These are phyloP conservation scores for Ptilonorhynchus violaceus DNA, from an alignment of 2,113 vertebrate genomes.

Conservation along the genomic window DNA sequence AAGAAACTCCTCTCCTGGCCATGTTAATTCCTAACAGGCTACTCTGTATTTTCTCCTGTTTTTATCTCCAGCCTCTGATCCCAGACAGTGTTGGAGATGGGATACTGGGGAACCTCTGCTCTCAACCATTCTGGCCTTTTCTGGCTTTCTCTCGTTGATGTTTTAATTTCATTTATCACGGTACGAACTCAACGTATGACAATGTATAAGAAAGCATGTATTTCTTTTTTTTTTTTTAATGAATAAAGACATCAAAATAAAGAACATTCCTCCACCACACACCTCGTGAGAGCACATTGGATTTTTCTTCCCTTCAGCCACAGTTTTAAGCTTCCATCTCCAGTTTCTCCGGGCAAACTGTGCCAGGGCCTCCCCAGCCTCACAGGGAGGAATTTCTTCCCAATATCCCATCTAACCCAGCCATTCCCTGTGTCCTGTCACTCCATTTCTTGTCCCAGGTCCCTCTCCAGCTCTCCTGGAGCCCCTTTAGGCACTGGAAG, in stretches of 20 bases:
- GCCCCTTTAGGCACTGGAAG: background rate
- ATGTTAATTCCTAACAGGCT: background rate
- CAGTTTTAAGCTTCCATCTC: background rate
- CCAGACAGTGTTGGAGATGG: slow-evolving; percentile 4
- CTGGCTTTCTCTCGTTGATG: background rate
- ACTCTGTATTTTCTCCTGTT: background rate
- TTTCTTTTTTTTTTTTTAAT: background rate
- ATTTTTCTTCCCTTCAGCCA: background rate
- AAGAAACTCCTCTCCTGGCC: background rate
- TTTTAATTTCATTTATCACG: slow-evolving; percentile 30
- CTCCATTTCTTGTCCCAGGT: background rate
- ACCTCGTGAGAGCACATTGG: background rate
- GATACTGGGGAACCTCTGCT: background rate
- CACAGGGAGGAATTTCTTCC: background rate
- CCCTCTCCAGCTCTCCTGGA: background rate
- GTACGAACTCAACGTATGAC: background rate
- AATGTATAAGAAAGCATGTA: background rate
- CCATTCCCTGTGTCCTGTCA: background rate
- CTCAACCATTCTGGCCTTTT: background rate
- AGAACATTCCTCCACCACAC: background rate
- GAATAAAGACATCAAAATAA: slow-evolving; percentile 5
- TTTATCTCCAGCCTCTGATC: slow-evolving; percentile 33
- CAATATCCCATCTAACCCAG: background rate
- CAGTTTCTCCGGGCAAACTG: background rate
- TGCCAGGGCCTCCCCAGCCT: background rate